These are phyloP conservation scores for Cryptosula pallasiana DNA, from an alignment of 2,888 invertebrate species.

Conservation along the genomic window DNA sequence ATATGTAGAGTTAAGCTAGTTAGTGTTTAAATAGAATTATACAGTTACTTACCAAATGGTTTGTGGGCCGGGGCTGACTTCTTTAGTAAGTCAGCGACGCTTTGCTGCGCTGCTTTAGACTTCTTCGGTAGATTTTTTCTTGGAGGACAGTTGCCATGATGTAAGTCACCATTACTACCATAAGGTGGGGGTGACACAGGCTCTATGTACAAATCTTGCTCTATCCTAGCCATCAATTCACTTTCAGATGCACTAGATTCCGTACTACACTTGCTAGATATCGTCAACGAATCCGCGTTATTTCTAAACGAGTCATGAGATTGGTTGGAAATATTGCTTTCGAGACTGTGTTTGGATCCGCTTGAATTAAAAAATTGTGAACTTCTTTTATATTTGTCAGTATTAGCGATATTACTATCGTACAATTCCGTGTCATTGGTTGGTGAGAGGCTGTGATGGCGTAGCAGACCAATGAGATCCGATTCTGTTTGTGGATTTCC, in stretches of 20 bases:
- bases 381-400: neutral
- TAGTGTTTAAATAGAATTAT: too few relatives aligned
- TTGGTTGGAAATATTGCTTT: neutral
- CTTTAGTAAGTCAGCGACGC: neutral
- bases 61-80: neutral
- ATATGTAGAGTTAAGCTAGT: too few relatives aligned
- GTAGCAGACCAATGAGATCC: neutral
- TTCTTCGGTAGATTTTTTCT: neutral
- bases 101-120: slow-evolving; percentile 8
- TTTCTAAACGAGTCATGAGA: neutral
- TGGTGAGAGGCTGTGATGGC: neutral
- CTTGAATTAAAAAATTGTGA: neutral
- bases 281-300: neutral
- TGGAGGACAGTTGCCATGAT: neutral
- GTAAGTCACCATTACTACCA: neutral
- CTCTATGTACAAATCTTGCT: neutral
- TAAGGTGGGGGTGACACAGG: neutral
- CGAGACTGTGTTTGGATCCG: neutral
- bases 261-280: neutral
- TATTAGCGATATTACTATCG: neutral
- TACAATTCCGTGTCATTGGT: neutral
- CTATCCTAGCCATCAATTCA: too few relatives aligned
- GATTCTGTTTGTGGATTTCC: neutral
- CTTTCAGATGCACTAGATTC: neutral
- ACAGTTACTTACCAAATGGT: neutral